A percentile compares a stretch with the other conserved stretches of the same genome.
Evolutionary conservation across 2,797 vertebrate species (phyloP).

Genomic region (Poliocrania exsul): DNA sequence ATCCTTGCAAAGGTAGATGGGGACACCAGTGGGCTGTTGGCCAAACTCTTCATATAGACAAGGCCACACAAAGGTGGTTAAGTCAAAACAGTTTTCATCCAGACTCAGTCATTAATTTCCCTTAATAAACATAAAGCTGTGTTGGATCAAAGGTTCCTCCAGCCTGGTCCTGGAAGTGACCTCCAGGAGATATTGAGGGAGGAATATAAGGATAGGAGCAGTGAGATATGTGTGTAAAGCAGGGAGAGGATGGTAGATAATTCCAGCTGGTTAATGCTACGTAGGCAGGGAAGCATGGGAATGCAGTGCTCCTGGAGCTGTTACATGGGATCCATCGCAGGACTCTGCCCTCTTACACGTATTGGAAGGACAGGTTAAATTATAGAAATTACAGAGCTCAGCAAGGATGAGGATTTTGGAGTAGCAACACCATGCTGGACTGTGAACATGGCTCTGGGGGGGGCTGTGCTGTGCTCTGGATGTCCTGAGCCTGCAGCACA

Average conservation of each 20-base stretch:
- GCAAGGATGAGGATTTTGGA: background rate
- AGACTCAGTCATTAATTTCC: background rate
- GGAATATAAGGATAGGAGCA: background rate
- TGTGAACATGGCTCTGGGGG: fast-evolving
- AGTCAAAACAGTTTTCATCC: background rate
- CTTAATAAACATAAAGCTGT: background rate
- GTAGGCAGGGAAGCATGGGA: fast-evolving
- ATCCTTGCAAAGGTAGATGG: background rate
- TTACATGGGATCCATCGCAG: fast-evolving
- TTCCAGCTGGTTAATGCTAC: fast-evolving
- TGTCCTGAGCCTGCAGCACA: fast-evolving
- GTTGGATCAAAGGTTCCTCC: background rate
- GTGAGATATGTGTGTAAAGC: background rate
- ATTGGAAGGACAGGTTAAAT: background rate
- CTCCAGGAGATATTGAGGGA: background rate
- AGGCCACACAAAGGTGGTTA: background rate
- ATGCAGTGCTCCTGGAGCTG: fast-evolving
- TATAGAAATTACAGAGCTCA: background rate
- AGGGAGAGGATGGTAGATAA: background rate
- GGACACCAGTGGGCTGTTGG: background rate
- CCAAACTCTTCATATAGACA: background rate
- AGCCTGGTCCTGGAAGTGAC: background rate
- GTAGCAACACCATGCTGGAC: fast-evolving
- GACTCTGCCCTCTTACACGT: fast-evolving
- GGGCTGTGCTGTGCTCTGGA: background rate